Evolutionary conservation across 2,113 vertebrate species (phyloP).

Genomic region (Trinectes maculatus): DNA sequence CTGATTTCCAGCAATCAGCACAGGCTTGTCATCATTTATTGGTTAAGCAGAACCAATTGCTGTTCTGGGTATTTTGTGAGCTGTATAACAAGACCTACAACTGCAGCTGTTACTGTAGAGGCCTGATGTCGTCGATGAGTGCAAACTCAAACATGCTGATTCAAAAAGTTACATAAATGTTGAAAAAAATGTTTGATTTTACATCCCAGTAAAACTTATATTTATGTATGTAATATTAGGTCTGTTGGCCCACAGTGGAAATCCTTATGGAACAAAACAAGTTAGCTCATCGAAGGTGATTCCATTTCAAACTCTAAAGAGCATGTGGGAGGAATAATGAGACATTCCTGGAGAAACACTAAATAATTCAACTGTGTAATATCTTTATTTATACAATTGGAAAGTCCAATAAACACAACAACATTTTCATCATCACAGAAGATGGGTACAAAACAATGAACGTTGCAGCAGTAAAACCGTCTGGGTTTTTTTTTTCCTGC

Average conservation of each 20-base stretch:
- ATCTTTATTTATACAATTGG: constrained; percentile 62
- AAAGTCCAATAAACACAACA: constrained; percentile 59
- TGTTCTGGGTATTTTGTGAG: neutral
- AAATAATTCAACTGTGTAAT: constrained; percentile 48
- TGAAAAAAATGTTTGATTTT: neutral
- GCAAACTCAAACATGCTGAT: neutral
- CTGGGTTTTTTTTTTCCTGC: neutral
- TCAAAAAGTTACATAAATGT: neutral
- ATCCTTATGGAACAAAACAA: constrained; percentile 7
- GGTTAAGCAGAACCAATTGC: neutral
- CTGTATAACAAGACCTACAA: neutral
- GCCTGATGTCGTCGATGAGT: neutral
- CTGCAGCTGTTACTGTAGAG: neutral
- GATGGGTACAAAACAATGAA: constrained; percentile 64
- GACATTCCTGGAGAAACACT: neutral
- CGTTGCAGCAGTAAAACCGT: constrained; percentile 37
- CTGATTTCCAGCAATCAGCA: constrained; percentile 9
- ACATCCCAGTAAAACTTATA: neutral
- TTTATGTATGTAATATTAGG: neutral
- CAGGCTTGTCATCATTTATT: constrained; percentile 3
- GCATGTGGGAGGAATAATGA: constrained; percentile 21
- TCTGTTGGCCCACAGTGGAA: constrained; percentile 13
- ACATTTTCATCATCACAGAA: constrained; percentile 58
- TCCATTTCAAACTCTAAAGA: neutral
- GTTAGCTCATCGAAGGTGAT: neutral